Percentiles rank a stretch among this genome's conserved stretches.
Conservation (phyloP, 2,888 invertebrate genomes). For the Branchipolynoe longqiensis region DNA sequence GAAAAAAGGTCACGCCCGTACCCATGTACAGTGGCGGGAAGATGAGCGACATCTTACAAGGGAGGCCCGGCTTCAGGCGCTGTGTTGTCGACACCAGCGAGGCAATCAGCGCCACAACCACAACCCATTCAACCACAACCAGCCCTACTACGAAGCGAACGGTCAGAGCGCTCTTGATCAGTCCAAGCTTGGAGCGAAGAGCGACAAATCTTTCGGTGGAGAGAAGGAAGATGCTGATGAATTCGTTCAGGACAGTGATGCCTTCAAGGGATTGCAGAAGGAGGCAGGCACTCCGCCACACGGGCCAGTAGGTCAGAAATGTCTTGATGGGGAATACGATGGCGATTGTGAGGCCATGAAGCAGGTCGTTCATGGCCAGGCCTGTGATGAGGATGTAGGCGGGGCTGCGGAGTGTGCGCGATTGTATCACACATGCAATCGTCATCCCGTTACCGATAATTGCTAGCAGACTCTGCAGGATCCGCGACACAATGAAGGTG, state of each 20-base stretch:
- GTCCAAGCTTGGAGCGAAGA: not conserved
- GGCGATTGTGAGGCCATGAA: not conserved
- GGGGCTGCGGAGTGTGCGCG: not conserved
- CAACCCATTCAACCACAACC: not conserved
- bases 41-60: not conserved
- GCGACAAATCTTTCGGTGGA: not conserved
- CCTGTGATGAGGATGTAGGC: not conserved
- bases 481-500: not conserved
- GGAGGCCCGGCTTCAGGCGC: not conserved
- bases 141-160: not conserved
- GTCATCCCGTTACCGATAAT: not conserved
- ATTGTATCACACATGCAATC: not conserved
- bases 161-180: not conserved
- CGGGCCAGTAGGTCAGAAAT: not conserved
- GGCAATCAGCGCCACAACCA: not conserved
- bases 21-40: not conserved
- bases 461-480: not conserved
- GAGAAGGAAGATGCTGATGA: not conserved
- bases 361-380: not conserved
- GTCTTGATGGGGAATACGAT: not conserved
- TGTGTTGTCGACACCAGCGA: not conserved
- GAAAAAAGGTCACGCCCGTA: not conserved
- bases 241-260: not conserved
- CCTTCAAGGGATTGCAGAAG: not conserved
- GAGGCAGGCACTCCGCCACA: not conserved